These are phyloP conservation scores for Crocodylus rhombifer DNA, from an alignment of 2,797 vertebrate species.

Conservation along the genomic window DNA sequence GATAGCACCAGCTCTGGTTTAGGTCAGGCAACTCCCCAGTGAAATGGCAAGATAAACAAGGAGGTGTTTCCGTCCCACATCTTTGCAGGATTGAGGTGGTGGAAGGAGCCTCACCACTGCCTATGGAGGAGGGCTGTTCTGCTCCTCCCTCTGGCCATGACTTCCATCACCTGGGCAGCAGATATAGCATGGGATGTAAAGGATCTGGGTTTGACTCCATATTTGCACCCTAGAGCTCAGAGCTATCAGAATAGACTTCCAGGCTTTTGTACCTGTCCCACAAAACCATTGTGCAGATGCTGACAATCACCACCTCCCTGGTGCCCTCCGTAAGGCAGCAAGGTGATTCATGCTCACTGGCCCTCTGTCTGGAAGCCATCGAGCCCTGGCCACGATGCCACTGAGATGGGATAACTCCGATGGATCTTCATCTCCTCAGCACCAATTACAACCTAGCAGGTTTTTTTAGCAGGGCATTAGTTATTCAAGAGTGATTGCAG, in stretches of 20 bases:
- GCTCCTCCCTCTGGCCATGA: neutral
- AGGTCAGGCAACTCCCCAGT: neutral
- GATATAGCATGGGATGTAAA: neutral
- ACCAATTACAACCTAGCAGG: neutral
- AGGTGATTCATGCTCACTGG: neutral
- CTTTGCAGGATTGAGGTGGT: neutral
- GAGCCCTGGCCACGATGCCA: neutral
- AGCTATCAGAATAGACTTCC: too few relatives aligned
- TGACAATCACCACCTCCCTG: too few relatives aligned
- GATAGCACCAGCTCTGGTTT: neutral
- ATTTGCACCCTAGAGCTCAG: neutral
- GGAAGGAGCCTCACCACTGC: neutral
- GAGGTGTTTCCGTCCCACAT: fast-evolving
- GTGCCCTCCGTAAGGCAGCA: neutral
- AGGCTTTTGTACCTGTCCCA: too few relatives aligned
- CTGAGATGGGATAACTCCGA: fast-evolving
- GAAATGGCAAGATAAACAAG: neutral
- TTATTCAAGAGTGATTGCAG: neutral
- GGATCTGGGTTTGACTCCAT: neutral
- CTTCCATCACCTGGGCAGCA: neutral
- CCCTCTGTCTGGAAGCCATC: neutral
- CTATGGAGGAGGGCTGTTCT: too few relatives aligned
- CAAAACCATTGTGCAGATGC: too few relatives aligned
- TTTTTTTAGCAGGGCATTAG: neutral
- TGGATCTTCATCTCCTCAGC: neutral